These are phyloP conservation scores for Rhinichthys osculus DNA, from an alignment of 2,797 vertebrate species.

Conservation along the genomic window DNA sequence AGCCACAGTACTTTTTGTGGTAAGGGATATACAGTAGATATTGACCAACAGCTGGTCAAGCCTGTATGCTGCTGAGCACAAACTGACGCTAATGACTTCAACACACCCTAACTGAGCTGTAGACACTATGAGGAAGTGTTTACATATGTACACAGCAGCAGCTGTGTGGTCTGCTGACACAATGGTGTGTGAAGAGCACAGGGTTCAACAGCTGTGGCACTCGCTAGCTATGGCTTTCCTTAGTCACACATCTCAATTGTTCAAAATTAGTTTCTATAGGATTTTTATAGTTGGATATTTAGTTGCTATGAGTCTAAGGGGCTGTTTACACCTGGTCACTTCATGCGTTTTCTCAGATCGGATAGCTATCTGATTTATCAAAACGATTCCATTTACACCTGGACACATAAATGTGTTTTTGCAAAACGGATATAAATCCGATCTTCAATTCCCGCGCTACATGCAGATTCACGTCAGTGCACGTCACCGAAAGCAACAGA, in stretches of 20 bases:
- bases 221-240: not conserved
- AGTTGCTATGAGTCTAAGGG: not conserved
- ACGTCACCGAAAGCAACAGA: too few species aligned
- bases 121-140: slow-evolving; percentile 22
- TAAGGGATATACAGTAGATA: not conserved
- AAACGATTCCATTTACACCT: too few species aligned
- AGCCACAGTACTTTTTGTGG: not conserved
- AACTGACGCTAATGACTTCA: slow-evolving; percentile 17
- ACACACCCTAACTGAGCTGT: slow-evolving; percentile 4
- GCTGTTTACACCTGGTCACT: too few species aligned
- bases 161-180: slow-evolving; percentile 16
- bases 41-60: slow-evolving; percentile 35
- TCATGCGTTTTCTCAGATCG: too few species aligned
- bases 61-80: slow-evolving; percentile 21
- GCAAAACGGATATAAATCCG: too few species aligned
- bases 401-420: too few species aligned
- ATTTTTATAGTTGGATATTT: not conserved
- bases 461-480: too few species aligned
- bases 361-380: too few species aligned
- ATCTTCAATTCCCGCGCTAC: too few species aligned
- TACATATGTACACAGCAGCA: slow-evolving; percentile 34
- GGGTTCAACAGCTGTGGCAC: slow-evolving; percentile 10
- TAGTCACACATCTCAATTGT: not conserved
- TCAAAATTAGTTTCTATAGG: not conserved
- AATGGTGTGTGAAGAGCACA: not conserved